These are phyloP conservation scores for Taenioides sp. DNA, from an alignment of 2,797 vertebrate species.

Conservation along the genomic window DNA sequence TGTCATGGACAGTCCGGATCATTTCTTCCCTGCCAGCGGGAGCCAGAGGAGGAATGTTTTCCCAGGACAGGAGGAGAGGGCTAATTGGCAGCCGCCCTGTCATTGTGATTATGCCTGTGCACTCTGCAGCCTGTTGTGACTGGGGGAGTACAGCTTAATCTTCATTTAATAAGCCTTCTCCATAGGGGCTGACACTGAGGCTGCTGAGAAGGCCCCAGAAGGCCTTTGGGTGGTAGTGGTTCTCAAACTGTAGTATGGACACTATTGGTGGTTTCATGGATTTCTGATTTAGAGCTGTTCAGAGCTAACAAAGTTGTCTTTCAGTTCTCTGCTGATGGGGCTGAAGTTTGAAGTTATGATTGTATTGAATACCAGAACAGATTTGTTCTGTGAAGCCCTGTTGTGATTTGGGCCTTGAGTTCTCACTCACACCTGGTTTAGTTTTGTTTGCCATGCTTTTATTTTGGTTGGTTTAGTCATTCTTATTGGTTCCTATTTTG, in stretches of 20 bases:
- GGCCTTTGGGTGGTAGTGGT: conserved; percentile 28
- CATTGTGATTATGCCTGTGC: conserved; percentile 72
- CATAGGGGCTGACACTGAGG: conserved; percentile 70
- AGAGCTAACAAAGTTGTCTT: not conserved
- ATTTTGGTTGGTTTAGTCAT: not conserved
- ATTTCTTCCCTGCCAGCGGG: conserved; percentile 69
- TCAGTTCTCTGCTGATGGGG: not conserved
- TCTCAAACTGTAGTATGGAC: not conserved
- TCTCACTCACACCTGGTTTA: not conserved
- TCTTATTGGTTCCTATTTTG: not conserved
- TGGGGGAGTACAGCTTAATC: conserved; percentile 74
- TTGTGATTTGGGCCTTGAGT: not conserved
- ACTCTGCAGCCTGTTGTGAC: conserved; percentile 73
- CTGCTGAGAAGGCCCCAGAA: conserved; percentile 57
- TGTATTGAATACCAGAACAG: not conserved
- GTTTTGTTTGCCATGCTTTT: not conserved
- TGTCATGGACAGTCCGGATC: conserved; percentile 70
- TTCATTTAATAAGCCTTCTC: conserved; percentile 81
- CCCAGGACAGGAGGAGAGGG: conserved; percentile 72
- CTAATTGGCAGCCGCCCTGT: conserved; percentile 76
- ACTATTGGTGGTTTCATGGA: not conserved
- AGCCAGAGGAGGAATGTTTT: conserved; percentile 63
- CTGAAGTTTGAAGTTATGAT: not conserved
- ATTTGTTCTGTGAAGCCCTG: not conserved
- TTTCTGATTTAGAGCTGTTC: not conserved